phyloP scores from a whole-genome alignment of 37 sponge, comb jelly and placozoan species.

The Lycopodina hypogea region DNA sequence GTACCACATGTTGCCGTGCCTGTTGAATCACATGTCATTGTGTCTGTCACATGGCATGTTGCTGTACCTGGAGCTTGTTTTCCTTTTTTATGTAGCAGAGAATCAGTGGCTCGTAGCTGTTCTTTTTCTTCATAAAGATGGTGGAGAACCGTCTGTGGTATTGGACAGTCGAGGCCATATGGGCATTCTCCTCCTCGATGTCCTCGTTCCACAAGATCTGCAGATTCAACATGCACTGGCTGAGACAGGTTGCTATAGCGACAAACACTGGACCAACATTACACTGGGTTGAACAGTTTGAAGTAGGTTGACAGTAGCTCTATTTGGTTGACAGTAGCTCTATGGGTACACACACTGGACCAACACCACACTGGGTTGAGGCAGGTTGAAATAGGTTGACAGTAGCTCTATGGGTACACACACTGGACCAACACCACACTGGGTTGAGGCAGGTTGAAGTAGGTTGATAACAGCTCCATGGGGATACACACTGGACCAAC shows the following conservation, averaged over 20 bases:
- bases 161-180: neutral
- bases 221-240: neutral
- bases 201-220: slow-evolving; percentile 38
- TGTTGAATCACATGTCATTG: too few species aligned
- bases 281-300: neutral
- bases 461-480: too few species aligned
- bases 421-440: too few species aligned
- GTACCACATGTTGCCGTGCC: too few species aligned
- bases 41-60: too few species aligned
- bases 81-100: slow-evolving; percentile 38
- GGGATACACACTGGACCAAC: too few species aligned
- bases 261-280: too few species aligned
- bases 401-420: too few species aligned
- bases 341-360: too few species aligned
- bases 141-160: slow-evolving; percentile 50
- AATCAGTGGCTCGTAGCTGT: slow-evolving; percentile 19
- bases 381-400: too few species aligned
- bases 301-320: neutral
- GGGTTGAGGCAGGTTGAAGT: too few species aligned
- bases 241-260: neutral
- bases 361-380: too few species aligned
- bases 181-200: neutral
- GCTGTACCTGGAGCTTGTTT: slow-evolving; percentile 30
- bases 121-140: slow-evolving; percentile 18
- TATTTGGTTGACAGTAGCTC: neutral